phyloP scores from a whole-genome alignment of 1,140 invertebrate genomes.

The Sitophilus oryzae region DNA sequence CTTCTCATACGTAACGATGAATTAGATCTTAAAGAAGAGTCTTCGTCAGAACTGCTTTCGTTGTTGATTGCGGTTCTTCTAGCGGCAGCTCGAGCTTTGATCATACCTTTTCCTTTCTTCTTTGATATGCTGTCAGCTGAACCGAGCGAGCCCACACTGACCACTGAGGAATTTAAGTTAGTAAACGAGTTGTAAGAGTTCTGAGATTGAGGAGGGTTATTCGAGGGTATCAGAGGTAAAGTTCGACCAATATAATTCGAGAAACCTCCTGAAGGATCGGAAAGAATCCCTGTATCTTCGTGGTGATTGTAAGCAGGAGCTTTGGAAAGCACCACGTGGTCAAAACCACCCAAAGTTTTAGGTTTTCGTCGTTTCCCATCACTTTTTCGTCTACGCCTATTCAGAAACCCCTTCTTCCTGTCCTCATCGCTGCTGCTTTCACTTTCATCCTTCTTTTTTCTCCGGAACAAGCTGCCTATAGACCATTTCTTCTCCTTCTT shows the following conservation, averaged over 20 bases:
- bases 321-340: constrained; percentile 36
- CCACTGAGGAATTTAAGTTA: constrained; percentile 21
- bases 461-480: constrained; percentile 61
- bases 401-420: constrained; percentile 46
- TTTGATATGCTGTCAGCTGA: constrained; percentile 50
- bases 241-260: constrained; percentile 45
- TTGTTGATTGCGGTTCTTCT: constrained; percentile 52
- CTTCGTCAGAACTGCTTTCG: constrained; percentile 70
- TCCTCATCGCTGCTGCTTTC: constrained; percentile 59
- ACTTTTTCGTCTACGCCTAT: constrained; percentile 46
- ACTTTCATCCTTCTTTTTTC: constrained; percentile 59
- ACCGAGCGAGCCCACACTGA: constrained; percentile 14
- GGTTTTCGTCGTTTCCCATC: constrained; percentile 43
- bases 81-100: constrained; percentile 59
- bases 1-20: constrained; percentile 61
- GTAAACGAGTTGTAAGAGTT: constrained; percentile 8
- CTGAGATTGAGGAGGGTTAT: constrained; percentile 22
- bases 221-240: constrained; percentile 38
- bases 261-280: constrained; percentile 42
- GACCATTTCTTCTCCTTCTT: constrained; percentile 65
- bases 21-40: constrained; percentile 54
- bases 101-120: constrained; percentile 51
- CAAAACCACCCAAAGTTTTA: constrained; percentile 33
- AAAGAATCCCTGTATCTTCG: constrained; percentile 44
- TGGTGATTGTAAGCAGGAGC: constrained; percentile 37